Conservation (phyloP, 2,888 invertebrate genomes). For the Melitaea athalia region DNA sequence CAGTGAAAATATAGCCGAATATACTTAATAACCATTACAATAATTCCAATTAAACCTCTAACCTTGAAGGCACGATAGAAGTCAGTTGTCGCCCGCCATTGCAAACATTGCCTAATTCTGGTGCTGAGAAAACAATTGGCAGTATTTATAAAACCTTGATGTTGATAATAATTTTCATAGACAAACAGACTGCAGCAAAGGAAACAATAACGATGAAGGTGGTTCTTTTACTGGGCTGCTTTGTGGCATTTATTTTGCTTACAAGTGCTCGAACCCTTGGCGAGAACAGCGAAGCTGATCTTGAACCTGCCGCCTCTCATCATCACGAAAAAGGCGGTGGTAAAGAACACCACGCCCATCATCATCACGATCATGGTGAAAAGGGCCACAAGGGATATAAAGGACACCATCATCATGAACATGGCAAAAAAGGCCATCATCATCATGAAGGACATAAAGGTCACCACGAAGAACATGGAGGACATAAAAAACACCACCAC, state of each 20-base stretch:
- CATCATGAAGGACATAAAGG: conserved; percentile 86
- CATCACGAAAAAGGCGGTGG: conserved; percentile 86
- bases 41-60: conserved; percentile 57
- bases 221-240: conserved; percentile 58
- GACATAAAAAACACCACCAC: conserved; percentile 85
- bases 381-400: conserved; percentile 89
- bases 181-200: conserved; percentile 53
- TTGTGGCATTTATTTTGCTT: conserved; percentile 68
- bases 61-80: conserved; percentile 49
- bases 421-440: conserved; percentile 88
- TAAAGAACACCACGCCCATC: conserved; percentile 84
- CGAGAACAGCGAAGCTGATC: conserved; percentile 74
- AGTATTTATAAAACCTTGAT: conserved; percentile 74
- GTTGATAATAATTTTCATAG: conserved; percentile 58
- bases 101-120: conserved; percentile 67
- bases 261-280: conserved; percentile 69
- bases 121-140: conserved; percentile 61
- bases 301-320: conserved; percentile 75
- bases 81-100: conserved; percentile 51
- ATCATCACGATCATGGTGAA: conserved; percentile 86
- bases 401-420: conserved; percentile 84
- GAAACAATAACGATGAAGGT: conserved; percentile 63
- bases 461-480: conserved; percentile 84
- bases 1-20: conserved; percentile 1
- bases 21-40: conserved; percentile 26